Conservation (phyloP, 2,113 vertebrate genomes). For the Grammomys dolichurus region DNA sequence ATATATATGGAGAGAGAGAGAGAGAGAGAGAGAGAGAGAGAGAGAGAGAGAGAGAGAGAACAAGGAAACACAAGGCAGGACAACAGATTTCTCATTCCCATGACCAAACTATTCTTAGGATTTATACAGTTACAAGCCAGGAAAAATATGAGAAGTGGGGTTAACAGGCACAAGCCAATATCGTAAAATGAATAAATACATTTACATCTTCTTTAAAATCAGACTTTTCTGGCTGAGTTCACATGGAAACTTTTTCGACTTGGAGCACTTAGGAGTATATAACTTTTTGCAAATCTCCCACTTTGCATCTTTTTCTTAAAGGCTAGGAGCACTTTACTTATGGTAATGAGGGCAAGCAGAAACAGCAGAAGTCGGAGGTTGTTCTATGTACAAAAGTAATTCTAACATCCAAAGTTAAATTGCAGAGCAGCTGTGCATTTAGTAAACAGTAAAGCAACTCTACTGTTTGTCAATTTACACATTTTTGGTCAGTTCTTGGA, state of each 20-base stretch:
- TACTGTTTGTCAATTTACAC: not conserved
- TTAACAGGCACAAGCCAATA: not conserved
- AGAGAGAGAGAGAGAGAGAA: no score
- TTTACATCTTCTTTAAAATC: not conserved
- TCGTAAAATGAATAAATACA: not conserved
- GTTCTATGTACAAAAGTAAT: constrained; percentile 57
- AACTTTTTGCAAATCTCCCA: constrained; percentile 43
- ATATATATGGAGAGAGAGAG: no score
- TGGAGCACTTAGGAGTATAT: constrained; percentile 21
- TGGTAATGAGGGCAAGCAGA: constrained; percentile 65
- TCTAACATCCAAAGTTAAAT: constrained; percentile 56
- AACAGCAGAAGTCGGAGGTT: not conserved
- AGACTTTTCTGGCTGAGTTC: not conserved
- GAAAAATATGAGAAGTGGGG: not conserved
- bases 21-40: no score
- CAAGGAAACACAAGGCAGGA: no score
- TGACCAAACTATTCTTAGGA: constrained; percentile 1
- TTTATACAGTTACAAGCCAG: not conserved
- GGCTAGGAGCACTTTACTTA: not conserved
- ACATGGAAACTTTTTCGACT: constrained; percentile 52
- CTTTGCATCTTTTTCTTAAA: constrained; percentile 33
- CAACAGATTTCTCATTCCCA: not conserved
- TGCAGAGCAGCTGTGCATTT: not conserved
- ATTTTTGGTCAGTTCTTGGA: not conserved
- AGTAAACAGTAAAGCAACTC: not conserved